Evolutionary conservation across 2,888 invertebrate species (phyloP).

Genomic region (Ormyrus thymus): DNA sequence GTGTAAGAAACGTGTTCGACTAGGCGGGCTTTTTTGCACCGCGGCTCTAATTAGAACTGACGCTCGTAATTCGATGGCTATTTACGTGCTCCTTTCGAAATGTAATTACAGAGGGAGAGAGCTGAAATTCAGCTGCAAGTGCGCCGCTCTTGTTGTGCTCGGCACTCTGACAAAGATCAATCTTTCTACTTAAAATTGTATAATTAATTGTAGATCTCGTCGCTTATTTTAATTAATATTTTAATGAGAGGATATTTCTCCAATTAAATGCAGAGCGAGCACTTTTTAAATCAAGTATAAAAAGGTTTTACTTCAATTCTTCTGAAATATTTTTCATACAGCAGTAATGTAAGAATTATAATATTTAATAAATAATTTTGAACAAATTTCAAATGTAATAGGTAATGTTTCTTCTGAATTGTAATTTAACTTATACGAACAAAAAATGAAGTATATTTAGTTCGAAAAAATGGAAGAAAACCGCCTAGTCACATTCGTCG

Average conservation of each 20-base stretch:
- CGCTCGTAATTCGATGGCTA: conserved; percentile 13
- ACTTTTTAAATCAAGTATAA: not conserved
- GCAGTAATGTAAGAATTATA: too few relatives aligned
- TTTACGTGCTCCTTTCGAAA: conserved; percentile 14
- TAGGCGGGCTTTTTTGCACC: too few relatives aligned
- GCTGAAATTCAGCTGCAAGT: conserved; percentile 2
- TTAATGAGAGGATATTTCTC: not conserved
- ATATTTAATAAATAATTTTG: too few relatives aligned
- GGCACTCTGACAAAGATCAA: not conserved
- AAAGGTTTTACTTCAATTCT: too few relatives aligned
- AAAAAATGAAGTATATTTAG: too few relatives aligned
- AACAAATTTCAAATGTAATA: too few relatives aligned
- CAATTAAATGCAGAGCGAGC: not conserved
- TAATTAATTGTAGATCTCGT: too few relatives aligned
- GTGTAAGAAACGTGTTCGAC: too few relatives aligned
- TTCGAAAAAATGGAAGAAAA: not conserved
- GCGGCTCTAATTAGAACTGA: conserved; percentile 23
- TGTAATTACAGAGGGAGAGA: conserved; percentile 22
- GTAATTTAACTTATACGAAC: too few relatives aligned
- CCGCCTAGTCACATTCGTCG: not conserved
- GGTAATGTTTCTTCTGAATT: too few relatives aligned
- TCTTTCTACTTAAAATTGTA: not conserved
- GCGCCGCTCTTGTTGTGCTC: too few relatives aligned
- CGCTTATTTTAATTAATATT: not conserved
- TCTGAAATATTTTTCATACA: too few relatives aligned